A percentile compares a stretch with the other conserved stretches of the same genome.
These are phyloP conservation scores for Bembecia ichneumoniformis DNA, from an alignment of 2,888 invertebrate genomes.

Conservation along the genomic window DNA sequence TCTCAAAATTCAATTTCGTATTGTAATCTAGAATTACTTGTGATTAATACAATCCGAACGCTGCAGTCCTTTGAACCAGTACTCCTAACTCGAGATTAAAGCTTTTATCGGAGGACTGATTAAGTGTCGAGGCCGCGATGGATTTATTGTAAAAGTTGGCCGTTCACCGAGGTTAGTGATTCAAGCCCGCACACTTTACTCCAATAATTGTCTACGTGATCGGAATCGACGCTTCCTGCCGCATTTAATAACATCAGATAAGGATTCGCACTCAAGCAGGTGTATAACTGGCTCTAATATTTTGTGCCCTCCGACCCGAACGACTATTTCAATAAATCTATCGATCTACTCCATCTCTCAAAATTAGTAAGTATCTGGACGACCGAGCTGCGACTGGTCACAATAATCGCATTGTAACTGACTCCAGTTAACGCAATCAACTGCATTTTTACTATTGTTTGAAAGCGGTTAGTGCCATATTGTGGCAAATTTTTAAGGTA, in stretches of 20 bases:
- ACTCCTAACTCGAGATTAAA: slow-evolving; percentile 64
- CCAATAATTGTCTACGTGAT: slow-evolving; percentile 73
- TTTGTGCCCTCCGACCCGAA: background rate
- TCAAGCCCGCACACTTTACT: slow-evolving; percentile 69
- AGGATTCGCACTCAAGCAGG: slow-evolving; percentile 40
- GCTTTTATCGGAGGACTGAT: slow-evolving; percentile 70
- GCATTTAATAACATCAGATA: slow-evolving; percentile 67
- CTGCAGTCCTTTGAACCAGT: slow-evolving; percentile 25
- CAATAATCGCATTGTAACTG: too few species aligned
- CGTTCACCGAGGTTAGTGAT: slow-evolving; percentile 69
- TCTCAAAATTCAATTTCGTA: background rate
- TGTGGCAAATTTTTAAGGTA: too few species aligned
- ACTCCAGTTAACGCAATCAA: too few species aligned
- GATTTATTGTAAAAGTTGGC: slow-evolving; percentile 72
- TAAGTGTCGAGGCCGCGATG: slow-evolving; percentile 69
- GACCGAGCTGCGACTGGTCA: too few species aligned
- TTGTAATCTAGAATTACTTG: slow-evolving; percentile 1
- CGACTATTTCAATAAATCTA: too few species aligned
- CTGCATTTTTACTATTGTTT: too few species aligned
- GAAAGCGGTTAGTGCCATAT: too few species aligned
- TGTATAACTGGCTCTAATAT: slow-evolving; percentile 18
- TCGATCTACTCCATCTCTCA: too few species aligned
- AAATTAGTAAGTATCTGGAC: too few species aligned
- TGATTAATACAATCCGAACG: slow-evolving; percentile 9
- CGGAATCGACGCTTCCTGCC: slow-evolving; percentile 53